Evolutionary conservation across 37 sponge, comb jelly and placozoan species (phyloP), one percentile per base, ranked within the genome.

Genomic region (Chondrilla cf. caribensis): DNA sequence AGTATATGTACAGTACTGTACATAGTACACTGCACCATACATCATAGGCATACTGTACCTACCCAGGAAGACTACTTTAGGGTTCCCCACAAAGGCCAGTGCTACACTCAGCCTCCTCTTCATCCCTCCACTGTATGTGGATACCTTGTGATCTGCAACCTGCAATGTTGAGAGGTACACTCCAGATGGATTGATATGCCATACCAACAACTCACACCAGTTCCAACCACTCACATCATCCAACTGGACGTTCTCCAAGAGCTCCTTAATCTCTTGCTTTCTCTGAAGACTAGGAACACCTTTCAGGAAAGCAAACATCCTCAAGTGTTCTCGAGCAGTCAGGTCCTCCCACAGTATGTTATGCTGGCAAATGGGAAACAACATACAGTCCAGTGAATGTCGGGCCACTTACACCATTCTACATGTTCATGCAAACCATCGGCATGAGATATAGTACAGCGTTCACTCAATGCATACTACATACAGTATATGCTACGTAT

Each of bases 71-170:
- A 93, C 80, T 33, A 93, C 55, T 25, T 54, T 67, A 19, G 93
- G 93, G 58, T 93, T 75, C 3, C 93, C 93, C 31, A 93, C 79
- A 85, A 93, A 93, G 38, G 87, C 83, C 59, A 93, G 83, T 26
- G 93, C 93, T 26, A 93, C 93, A 79, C 90, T 93, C 22, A 93
- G 80, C 26, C 93, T 76, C 24, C 93, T 80, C 79, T 93, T 93
- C 93, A 93, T 93, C 0, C 93, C 93, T 8, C 93, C 93, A 89
- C 93, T 93, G 85, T 44, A 93, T n/a, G 93, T 93, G 35, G 67
- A 81, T 64, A 93, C 93, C 60, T 86, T 84, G 77, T 89, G 68
- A 31, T 93, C 51, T 21, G 93, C 93, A 37, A 93, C 93, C 93
- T 93, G 58, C 29, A 43, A 8, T 31, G 71, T 31, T 22, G 40